phyloP scores from a whole-genome alignment of 2,113 vertebrate species.

The Peromyscus leucopus region DNA sequence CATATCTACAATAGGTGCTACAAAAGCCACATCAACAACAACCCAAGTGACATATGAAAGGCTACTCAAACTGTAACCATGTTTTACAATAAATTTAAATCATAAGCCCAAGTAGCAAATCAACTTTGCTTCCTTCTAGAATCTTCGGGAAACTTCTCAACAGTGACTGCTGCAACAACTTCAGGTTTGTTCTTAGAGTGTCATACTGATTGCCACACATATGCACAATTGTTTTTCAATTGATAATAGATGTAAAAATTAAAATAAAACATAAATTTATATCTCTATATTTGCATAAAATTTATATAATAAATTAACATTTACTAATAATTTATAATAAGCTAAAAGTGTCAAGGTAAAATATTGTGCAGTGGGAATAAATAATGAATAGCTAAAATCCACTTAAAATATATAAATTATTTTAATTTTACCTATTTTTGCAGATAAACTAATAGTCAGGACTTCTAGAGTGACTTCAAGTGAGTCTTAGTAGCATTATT shows the following conservation, averaged over 20 bases:
- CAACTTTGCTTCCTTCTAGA: background rate
- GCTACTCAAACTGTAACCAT: background rate
- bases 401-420: conserved; percentile 20
- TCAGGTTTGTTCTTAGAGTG: background rate
- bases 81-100: background rate
- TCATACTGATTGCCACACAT: background rate
- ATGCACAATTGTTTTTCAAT: background rate
- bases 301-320: background rate
- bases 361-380: background rate
- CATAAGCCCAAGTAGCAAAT: background rate
- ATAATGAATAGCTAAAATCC: background rate
- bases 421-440: conserved; percentile 47
- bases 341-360: background rate
- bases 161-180: background rate
- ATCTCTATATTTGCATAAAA: background rate
- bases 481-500: conserved; percentile 57
- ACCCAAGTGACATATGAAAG: too few species aligned
- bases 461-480: conserved; percentile 29
- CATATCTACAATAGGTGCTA: background rate
- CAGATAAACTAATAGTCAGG: conserved; percentile 57
- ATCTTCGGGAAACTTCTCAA: background rate
- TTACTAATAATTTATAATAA: background rate
- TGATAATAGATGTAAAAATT: background rate
- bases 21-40: background rate
- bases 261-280: background rate